Base-by-base conservation (phyloP, 2,113 vertebrate species). In the Panthera leo region DNA sequence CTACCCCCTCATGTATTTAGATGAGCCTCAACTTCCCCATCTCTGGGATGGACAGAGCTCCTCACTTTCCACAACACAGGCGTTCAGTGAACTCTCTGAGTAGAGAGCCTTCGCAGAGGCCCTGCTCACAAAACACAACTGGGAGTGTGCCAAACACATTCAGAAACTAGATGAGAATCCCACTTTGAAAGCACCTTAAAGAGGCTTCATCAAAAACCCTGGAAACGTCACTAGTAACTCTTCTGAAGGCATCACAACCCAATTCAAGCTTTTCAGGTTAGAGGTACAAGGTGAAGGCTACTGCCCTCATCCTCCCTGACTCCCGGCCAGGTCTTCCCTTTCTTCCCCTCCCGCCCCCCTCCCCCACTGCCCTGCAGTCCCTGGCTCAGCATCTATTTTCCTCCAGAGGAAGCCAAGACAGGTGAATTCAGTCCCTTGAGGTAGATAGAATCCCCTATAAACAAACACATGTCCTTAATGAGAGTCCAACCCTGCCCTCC, bases 1-100 rank as follows among this genome's bases (percentile, higher is more conserved):
- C 2, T 29, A 14, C 3, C 15, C n/a, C 7, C 18, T n/a, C 16
- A 0, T 0, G 7, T 0, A 13, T 19, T 0, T 21, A 68, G 67
- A 63, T 84, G 21, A 71, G 83, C 7, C 34, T 19, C 71, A 16
- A 13, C 11, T 15, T 86, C 5, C 29, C 36, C 19, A 68, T 15
- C 36, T 19, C 29, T 51, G 23, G 53, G 76, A 65, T 7, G 12
- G 15, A 27, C 45, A 25, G 71, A 63, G 63, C 58, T 58, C 71
- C 51, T 39, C 93, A 68, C 55, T 18, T 9, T n/a, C n/a, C 13
- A 23, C 19, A 48, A 55, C 78, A 27, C 31, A 16, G 42, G 19
- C 14, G 9, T 7, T 36, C 55, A 42, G 16, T 13, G 85, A 51
- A 11, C 29, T 82, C 73, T 34, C 14, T 1, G 1, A 61, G 19